Conservation (phyloP, 2,888 invertebrate genomes). For the Sphecodes monilicornis region DNA sequence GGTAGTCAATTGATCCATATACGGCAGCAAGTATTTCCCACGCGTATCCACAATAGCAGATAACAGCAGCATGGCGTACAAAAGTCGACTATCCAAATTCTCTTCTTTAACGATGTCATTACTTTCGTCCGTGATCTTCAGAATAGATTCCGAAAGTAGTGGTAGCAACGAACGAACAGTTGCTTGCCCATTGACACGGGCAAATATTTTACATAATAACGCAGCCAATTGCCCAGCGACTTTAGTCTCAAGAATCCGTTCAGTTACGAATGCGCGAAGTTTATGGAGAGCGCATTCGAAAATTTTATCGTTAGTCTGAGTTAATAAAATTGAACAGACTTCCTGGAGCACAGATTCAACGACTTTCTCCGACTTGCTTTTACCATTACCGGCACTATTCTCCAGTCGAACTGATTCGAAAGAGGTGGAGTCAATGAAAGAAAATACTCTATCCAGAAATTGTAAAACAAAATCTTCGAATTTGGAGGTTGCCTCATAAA, state of each 20-base stretch:
- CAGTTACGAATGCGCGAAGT: slow-evolving; percentile 90
- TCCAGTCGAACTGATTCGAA: slow-evolving; percentile 89
- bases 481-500: slow-evolving; percentile 93
- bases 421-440: slow-evolving; percentile 90
- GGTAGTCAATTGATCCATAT: slow-evolving; percentile 87
- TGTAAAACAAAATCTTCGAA: slow-evolving; percentile 96
- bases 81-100: slow-evolving; percentile 90
- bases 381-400: slow-evolving; percentile 82
- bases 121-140: slow-evolving; percentile 85
- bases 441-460: slow-evolving; percentile 91
- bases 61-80: slow-evolving; percentile 91
- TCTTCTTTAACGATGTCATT: slow-evolving; percentile 91
- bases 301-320: slow-evolving; percentile 88
- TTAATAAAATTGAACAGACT: slow-evolving; percentile 89
- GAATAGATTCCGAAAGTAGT: slow-evolving; percentile 88
- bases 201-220: slow-evolving; percentile 89
- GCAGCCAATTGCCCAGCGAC: slow-evolving; percentile 93
- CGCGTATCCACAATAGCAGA: slow-evolving; percentile 90
- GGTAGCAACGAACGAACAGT: slow-evolving; percentile 91
- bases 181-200: slow-evolving; percentile 88
- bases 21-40: slow-evolving; percentile 88
- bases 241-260: slow-evolving; percentile 92
- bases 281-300: slow-evolving; percentile 90
- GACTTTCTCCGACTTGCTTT: slow-evolving; percentile 90
- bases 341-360: slow-evolving; percentile 90